These are phyloP conservation scores for Bujurquina vittata DNA, from an alignment of 2,113 vertebrate genomes.

Conservation along the genomic window DNA sequence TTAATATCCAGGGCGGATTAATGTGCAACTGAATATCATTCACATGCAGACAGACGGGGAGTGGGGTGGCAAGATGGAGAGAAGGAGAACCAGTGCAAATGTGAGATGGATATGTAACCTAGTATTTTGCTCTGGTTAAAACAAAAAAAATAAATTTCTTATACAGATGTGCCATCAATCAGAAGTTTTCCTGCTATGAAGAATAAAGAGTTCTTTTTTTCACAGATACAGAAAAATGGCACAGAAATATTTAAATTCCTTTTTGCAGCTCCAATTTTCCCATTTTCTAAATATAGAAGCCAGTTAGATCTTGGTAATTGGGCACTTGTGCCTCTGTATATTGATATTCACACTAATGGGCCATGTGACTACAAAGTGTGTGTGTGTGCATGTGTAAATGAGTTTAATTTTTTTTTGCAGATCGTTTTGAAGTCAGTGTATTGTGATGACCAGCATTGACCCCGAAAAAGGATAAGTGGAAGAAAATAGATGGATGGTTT, in stretches of 20 bases:
- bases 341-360: constrained; percentile 12
- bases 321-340: constrained; percentile 5
- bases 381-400: not conserved
- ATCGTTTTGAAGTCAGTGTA: not conserved
- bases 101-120: constrained; percentile 43
- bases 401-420: not conserved
- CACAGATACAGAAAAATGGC: not conserved
- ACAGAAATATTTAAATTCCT: constrained; percentile 21
- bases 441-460: not conserved
- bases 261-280: not conserved
- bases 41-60: constrained; percentile 19
- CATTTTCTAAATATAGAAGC: constrained; percentile 29
- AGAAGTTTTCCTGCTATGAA: not conserved
- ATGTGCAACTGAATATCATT: constrained; percentile 61
- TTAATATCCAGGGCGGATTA: constrained; percentile 77
- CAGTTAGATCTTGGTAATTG: constrained; percentile 25
- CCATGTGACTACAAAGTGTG: not conserved
- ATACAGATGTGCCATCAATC: constrained; percentile 27
- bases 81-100: constrained; percentile 20
- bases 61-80: not conserved
- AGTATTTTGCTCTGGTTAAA: constrained; percentile 33
- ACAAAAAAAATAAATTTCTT: constrained; percentile 23
- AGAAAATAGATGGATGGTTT: not conserved
- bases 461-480: too few species aligned
- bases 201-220: not conserved